Evolutionary conservation across 2,113 vertebrate genomes (phyloP).

Genomic region (Myotis davidii): DNA sequence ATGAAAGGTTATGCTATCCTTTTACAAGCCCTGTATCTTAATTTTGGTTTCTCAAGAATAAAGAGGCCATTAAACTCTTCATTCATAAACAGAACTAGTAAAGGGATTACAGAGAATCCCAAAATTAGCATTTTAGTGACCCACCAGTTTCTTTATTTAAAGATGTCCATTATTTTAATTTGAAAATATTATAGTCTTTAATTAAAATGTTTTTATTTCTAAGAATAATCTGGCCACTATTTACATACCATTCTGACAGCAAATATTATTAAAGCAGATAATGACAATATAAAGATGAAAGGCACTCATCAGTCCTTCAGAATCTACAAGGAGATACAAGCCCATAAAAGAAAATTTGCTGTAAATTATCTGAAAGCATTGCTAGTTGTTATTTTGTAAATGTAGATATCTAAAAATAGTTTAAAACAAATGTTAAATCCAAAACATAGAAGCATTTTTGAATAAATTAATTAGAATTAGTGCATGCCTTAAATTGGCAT

Average conservation of each 20-base stretch:
- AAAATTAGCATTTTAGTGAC: constrained; percentile 16
- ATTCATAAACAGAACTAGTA: constrained; percentile 2
- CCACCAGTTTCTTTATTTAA: not conserved
- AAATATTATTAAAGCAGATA: constrained; percentile 13
- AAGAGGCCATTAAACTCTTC: not conserved
- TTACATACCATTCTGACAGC: not conserved
- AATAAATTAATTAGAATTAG: not conserved
- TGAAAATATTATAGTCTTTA: constrained; percentile 20
- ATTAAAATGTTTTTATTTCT: constrained; percentile 26
- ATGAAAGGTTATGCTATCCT: not conserved
- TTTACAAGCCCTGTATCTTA: not conserved
- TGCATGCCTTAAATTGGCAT: not conserved
- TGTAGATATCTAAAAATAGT: not conserved
- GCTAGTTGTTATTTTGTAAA: not conserved
- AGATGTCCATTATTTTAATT: constrained; percentile 17
- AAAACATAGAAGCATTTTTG: not conserved
- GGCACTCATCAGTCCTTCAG: not conserved
- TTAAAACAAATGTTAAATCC: not conserved
- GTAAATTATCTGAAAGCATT: constrained; percentile 23
- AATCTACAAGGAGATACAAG: not conserved
- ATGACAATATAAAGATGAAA: constrained; percentile 25
- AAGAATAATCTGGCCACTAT: constrained; percentile 2
- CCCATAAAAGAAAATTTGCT: not conserved
- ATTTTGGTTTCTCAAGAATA: constrained; percentile 26
- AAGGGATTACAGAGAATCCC: not conserved